Base-by-base conservation (phyloP, 2,888 invertebrate species). In the Brachylomia viminalis region DNA sequence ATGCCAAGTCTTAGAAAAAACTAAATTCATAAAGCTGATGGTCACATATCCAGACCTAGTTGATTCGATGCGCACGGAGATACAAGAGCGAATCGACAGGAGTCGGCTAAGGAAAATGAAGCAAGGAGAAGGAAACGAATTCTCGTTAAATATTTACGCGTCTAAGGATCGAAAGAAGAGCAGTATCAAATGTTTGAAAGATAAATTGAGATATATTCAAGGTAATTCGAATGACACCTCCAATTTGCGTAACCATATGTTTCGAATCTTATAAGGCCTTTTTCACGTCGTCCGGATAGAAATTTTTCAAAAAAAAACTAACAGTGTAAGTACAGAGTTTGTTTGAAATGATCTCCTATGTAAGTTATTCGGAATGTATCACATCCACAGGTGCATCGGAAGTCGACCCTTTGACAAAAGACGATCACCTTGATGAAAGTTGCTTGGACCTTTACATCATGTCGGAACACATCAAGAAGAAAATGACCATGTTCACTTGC, bases 1-100 rank as follows among this genome's bases (percentile, higher is more conserved):
- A 91, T 95, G 97, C 79, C 96, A 97, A 92, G 95, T 96, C n/a
- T 89, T 97, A 66, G 93, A 95, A 79, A 96, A 96, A 85, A 95
- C 94, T 0, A 95, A 96, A 77, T 97, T 96, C 78, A 95, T 95
- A 81, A 93, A 92, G 85, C 92, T 97, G 54, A 96, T 97, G 94
- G 92, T 95, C 30, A 95, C 95, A 15, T 97, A 96, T 86, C 97
- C 97, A 23, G 94, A 96, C 78, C 88, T 96, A 64, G 90, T 94
- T 70, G 91, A 92, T 11, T 85, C 90, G 72, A 93, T 97, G 84
- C 90, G 93, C 67, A 78, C 87, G 13, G 94, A 95, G 90, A 93
- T 96, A 47, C 84, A 90, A 11, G 87, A 92, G 27, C 91, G 96
- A 79, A 94, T 96, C 15, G 61, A 79, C 17, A 91, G 94, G 77